Conservation (phyloP, 2,113 vertebrate species). For the Pachyramphus minor region DNA sequence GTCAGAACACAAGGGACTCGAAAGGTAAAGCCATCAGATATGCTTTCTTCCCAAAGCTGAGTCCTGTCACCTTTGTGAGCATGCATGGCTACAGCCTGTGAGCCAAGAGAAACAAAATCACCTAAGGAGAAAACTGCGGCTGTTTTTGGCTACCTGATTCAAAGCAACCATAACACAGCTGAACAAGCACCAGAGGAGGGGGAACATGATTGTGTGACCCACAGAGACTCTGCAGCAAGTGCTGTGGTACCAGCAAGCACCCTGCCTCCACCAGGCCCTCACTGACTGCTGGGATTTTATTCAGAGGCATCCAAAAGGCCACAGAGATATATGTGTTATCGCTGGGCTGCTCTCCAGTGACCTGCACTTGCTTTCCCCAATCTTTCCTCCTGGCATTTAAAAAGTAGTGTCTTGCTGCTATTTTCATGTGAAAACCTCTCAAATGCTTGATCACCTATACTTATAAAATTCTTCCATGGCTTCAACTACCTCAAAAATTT, state of each 20-base stretch:
- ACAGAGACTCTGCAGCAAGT: background rate
- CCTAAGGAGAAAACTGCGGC: background rate
- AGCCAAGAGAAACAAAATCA: background rate
- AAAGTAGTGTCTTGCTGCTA: background rate
- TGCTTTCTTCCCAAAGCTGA: background rate
- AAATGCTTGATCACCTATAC: background rate
- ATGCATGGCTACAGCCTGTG: background rate
- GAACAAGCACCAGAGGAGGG: background rate
- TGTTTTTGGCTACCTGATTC: background rate
- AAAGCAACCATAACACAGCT: background rate
- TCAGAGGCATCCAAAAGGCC: background rate
- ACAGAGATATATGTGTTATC: rapidly evolving
- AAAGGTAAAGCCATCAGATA: background rate
- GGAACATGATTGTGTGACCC: background rate
- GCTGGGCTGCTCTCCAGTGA: background rate
- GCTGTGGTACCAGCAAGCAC: rapidly evolving
- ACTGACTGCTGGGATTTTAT: background rate
- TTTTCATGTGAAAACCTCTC: background rate
- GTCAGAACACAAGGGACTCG: rapidly evolving
- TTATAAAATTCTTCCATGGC: background rate
- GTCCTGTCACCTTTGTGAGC: rapidly evolving
- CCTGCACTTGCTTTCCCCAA: background rate
- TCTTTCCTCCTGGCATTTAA: background rate
- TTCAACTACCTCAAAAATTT: background rate
- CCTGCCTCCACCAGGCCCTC: background rate